Evolutionary conservation across 2,797 vertebrate species (phyloP), one percentile per base, ranked within the genome.

Genomic region (Eremophila alpestris): DNA sequence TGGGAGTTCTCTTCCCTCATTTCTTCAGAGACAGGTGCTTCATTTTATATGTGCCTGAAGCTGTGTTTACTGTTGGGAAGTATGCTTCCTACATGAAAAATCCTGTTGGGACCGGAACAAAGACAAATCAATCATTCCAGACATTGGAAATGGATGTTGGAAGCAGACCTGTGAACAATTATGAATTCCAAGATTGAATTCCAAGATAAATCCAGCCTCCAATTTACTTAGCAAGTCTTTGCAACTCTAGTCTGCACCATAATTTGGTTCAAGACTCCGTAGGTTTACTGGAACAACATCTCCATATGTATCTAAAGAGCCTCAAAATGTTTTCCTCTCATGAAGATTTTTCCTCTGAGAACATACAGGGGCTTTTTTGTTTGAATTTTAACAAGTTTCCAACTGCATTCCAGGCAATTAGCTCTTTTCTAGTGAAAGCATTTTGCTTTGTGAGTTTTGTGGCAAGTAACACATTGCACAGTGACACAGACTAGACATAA

Each of bases 41-140:
- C 64, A 87, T 93, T 96, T 96, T 79, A 81, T n/a, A 80, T 23
- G 45, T 24, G 69, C 49, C 80, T 93, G 90, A 93, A 87, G 52
- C 54, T 59, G 32, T 84, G 29, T 68, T 90, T 80, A 40, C 70
- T 73, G 20, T 36, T 76, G 58, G 75, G 87, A 95, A 93, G 90
- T 75, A 84, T 5, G 17, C n/a, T 87, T 67, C 64, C 48, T 75
- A 46, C 26, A 45, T 1, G 19, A 94, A 74, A 34, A 59, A 19
- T 63, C 32, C 91, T 93, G 17, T 27, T 91, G 77, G 41, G 46
- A 83, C 22, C 26, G 17, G 64, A 96, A 89, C 46, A 93, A 90
- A 74, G 79, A 83, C 54, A 91, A 92, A 93, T 83, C 86, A 80
- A 49, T 94, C 74, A 56, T 92, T 90, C 58, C 58, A 89, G 48